A percentile compares a stretch with the other conserved stretches of the same genome.
phyloP scores from a whole-genome alignment of 35 echinoderm and acorn worm genomes.

The Acanthaster planci region DNA sequence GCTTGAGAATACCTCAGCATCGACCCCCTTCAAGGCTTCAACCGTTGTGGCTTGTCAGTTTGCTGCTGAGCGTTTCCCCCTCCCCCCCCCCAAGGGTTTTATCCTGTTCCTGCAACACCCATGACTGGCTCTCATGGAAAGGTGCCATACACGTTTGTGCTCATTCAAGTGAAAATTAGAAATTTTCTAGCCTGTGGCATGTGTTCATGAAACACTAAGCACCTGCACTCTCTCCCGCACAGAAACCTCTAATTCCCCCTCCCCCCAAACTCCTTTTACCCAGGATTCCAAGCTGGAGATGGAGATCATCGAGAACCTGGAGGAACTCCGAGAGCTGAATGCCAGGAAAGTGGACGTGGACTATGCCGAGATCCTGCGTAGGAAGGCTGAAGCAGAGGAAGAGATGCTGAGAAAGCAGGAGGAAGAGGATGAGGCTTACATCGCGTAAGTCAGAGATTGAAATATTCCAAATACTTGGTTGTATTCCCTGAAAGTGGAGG shows the following conservation, averaged over 20 bases:
- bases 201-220: background rate
- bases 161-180: background rate
- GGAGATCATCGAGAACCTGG: constrained; percentile 88
- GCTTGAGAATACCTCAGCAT: too few relatives aligned
- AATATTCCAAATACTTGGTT: background rate
- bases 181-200: background rate
- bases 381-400: constrained; percentile 66
- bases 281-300: constrained; percentile 83
- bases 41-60: too few relatives aligned
- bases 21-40: too few relatives aligned
- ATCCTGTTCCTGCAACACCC: too few relatives aligned
- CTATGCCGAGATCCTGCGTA: constrained; percentile 70
- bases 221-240: background rate
- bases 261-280: constrained; percentile 20
- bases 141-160: background rate
- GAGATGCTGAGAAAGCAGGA: constrained; percentile 59
- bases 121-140: too few relatives aligned
- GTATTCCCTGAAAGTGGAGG: background rate
- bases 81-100: too few relatives aligned
- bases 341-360: constrained; percentile 74
- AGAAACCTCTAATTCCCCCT: background rate
- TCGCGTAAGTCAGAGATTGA: constrained; percentile 53
- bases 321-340: constrained; percentile 82
- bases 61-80: too few relatives aligned
- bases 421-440: constrained; percentile 96